A percentile compares a stretch with the other conserved stretches of the same genome.
These are phyloP conservation scores for Calameuta pallipes DNA, from an alignment of 2,888 invertebrate species.

Conservation along the genomic window DNA sequence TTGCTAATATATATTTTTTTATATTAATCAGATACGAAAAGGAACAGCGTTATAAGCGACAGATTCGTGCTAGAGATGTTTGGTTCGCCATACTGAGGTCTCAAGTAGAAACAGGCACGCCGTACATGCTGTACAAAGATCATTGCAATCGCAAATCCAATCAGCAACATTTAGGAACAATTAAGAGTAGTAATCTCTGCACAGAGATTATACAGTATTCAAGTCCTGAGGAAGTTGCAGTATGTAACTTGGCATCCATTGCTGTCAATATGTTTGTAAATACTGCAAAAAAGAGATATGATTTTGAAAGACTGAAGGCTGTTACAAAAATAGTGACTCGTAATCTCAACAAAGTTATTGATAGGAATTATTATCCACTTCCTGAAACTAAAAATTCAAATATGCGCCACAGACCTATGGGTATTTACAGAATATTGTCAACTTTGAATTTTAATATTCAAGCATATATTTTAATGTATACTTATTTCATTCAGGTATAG, in stretches of 20 bases:
- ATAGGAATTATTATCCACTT: slow-evolving; percentile 95
- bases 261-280: slow-evolving; percentile 95
- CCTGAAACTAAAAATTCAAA: slow-evolving; percentile 90
- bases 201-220: slow-evolving; percentile 98
- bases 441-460: background rate
- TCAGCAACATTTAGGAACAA: slow-evolving; percentile 98
- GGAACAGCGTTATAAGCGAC: slow-evolving; percentile 77
- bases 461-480: background rate
- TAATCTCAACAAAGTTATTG: slow-evolving; percentile 97
- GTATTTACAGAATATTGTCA: slow-evolving; percentile 52
- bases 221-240: slow-evolving; percentile 92
- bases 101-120: slow-evolving; percentile 97
- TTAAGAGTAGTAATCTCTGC: slow-evolving; percentile 97
- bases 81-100: slow-evolving; percentile 96
- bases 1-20: background rate
- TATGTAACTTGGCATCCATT: slow-evolving; percentile 97
- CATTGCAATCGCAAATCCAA: slow-evolving; percentile 97
- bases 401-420: slow-evolving; percentile 85
- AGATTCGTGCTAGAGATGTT: slow-evolving; percentile 84
- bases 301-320: slow-evolving; percentile 87
- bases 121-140: slow-evolving; percentile 97
- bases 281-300: slow-evolving; percentile 79
- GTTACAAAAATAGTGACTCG: slow-evolving; percentile 89
- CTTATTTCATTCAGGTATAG: slow-evolving; percentile 74
- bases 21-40: slow-evolving; percentile 76